Evolutionary conservation across 35 echinoderm and acorn worm species (phyloP), one percentile per base, ranked within the genome.

Genomic region (Hemicentrotus pulcherrimus): DNA sequence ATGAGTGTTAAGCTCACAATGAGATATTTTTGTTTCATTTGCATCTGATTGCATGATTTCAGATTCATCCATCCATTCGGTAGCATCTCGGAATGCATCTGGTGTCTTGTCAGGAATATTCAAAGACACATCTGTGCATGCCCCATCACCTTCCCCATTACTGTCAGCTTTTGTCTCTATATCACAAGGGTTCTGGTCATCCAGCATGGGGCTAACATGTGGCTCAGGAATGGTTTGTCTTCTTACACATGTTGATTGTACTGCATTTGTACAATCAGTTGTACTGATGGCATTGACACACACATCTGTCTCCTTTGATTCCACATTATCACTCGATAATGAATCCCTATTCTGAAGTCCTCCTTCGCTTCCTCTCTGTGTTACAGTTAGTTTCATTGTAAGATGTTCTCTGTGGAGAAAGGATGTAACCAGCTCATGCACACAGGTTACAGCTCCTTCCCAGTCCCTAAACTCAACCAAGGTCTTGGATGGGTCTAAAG

Each of bases 381-480:
- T 5, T 35, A 16, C 30, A 32, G 31, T 90, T 41, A 90, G 12
- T 33, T 90, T 90, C 88, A 90, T 33, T 90, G 88, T 47, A 41
- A 94, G 31, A 98, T 94, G 85, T 97, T 98, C 95, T 98, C 97
- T 86, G 2, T 71, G 52, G 35, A 99, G 94, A 86, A 99, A 99
- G 15, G 94, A 31, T 7, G 61, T 47, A 24, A 99, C 86, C 16
- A 97, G 61, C 32, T 97, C 61, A 70, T 98, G 89, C 32, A 98
- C 70, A 95, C 98, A 99, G 45, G 32, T 33, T 92, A 97, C 60
- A 6, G 96, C 71, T 46, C 91, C 90, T 31, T 94, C 70, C 98
- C 98, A 99, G 65, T 99, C 97, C 86, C 96, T 97, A 32, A 99
- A 99, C 88, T 99, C 98, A 46, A 99, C 95, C 31, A 98, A 88